Evolutionary conservation across 2,888 invertebrate species (phyloP).

Genomic region (Phaonia tiefii): DNA sequence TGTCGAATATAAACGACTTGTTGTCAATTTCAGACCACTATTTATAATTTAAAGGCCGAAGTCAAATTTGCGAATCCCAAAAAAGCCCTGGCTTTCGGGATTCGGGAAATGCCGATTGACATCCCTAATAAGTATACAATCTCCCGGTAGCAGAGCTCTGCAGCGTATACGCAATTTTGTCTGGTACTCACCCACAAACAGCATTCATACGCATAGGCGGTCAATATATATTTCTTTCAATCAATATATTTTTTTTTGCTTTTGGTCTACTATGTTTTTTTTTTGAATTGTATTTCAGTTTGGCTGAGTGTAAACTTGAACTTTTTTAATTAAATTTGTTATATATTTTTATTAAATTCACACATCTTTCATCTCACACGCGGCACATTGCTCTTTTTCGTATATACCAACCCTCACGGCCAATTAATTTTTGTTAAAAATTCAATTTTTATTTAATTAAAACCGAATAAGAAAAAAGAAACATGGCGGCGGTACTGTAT

Average conservation of each 20-base stretch:
- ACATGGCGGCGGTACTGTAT: not conserved
- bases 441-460: slow-evolving; percentile 36
- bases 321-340: slow-evolving; percentile 14
- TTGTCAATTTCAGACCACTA: too few species aligned
- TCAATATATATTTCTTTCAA: not conserved
- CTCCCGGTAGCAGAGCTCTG: not conserved
- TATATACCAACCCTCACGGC: not conserved
- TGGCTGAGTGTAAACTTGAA: too few species aligned
- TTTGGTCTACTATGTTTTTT: not conserved
- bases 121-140: too few species aligned
- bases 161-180: slow-evolving; percentile 38
- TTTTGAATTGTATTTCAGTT: not conserved
- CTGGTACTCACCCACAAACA: not conserved
- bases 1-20: too few species aligned
- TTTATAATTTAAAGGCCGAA: too few species aligned
- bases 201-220: slow-evolving; percentile 43
- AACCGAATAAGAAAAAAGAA: not conserved
- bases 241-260: not conserved
- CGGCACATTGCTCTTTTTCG: not conserved
- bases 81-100: too few species aligned
- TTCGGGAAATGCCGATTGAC: too few species aligned
- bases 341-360: not conserved
- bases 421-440: slow-evolving; percentile 29
- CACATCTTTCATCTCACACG: too few species aligned
- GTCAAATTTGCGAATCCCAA: too few species aligned